These are phyloP conservation scores for Mamestra configurata DNA, from an alignment of 1,140 invertebrate genomes.

Conservation along the genomic window DNA sequence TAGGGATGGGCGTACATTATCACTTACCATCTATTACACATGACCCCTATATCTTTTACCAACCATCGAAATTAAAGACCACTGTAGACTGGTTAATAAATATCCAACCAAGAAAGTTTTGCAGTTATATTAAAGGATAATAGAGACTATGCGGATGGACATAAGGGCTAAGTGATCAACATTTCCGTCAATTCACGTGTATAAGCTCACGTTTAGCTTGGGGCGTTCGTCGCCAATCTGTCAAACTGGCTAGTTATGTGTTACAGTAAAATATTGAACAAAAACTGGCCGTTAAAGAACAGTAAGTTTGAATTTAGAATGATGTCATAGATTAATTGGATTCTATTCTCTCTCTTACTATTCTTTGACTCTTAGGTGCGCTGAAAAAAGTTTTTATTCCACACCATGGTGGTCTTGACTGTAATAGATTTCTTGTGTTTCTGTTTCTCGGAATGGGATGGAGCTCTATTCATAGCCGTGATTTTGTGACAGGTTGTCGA, in stretches of 20 bases:
- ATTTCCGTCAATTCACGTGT: slow-evolving; percentile 10
- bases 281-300: slow-evolving; percentile 29
- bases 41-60: slow-evolving; percentile 17
- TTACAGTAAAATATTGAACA: slow-evolving; percentile 33
- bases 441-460: slow-evolving; percentile 21
- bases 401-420: slow-evolving; percentile 22
- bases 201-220: slow-evolving; percentile 35
- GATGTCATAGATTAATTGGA: slow-evolving; percentile 16
- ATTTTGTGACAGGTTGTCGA: slow-evolving; percentile 19
- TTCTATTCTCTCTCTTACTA: neutral
- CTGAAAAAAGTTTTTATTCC: slow-evolving; percentile 13
- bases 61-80: neutral
- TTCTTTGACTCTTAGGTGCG: no score
- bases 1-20: slow-evolving; percentile 67
- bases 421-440: slow-evolving; percentile 18
- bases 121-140: neutral
- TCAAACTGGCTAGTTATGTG: slow-evolving; percentile 28
- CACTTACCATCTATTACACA: slow-evolving; percentile 55
- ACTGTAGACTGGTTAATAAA: slow-evolving; percentile 27
- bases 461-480: slow-evolving; percentile 31
- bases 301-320: slow-evolving; percentile 22
- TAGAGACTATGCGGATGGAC: neutral
- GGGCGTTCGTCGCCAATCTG: slow-evolving; percentile 39
- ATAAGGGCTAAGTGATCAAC: neutral
- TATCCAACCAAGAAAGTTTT: neutral